These are phyloP conservation scores for Magallana gigas DNA, from an alignment of 1,140 invertebrate genomes.

Conservation along the genomic window DNA sequence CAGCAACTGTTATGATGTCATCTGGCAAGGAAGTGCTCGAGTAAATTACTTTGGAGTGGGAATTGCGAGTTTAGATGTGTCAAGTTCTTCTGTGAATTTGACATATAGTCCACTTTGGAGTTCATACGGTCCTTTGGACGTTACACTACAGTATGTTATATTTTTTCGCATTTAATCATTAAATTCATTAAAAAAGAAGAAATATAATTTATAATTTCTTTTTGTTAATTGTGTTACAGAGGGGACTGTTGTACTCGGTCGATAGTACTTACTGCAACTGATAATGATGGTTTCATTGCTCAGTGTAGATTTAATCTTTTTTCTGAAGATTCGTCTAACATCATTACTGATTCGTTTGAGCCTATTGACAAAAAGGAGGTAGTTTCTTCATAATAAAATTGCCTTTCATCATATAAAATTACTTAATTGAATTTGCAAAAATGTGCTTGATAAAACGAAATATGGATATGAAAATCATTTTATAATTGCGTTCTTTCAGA, in stretches of 20 bases:
- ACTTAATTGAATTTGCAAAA: neutral
- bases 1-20: neutral
- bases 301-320: neutral
- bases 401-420: neutral
- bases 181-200: neutral
- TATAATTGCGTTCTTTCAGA: neutral
- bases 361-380: neutral
- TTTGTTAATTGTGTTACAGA: neutral
- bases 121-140: neutral
- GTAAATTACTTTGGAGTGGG: neutral
- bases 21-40: neutral
- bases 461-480: neutral
- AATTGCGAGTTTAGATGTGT: neutral
- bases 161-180: neutral
- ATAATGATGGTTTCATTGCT: neutral
- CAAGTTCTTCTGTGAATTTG: conserved; percentile 5
- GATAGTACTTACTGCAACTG: neutral
- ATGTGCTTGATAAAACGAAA: neutral
- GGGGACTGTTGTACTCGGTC: neutral
- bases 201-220: neutral
- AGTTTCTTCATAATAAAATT: neutral
- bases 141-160: neutral
- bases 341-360: neutral
- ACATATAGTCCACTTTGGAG: neutral
- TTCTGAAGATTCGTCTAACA: neutral